A percentile compares a stretch with the other conserved stretches of the same genome.
These are phyloP conservation scores for Pheucticus melanocephalus DNA, from an alignment of 2,113 vertebrate genomes.

Conservation along the genomic window DNA sequence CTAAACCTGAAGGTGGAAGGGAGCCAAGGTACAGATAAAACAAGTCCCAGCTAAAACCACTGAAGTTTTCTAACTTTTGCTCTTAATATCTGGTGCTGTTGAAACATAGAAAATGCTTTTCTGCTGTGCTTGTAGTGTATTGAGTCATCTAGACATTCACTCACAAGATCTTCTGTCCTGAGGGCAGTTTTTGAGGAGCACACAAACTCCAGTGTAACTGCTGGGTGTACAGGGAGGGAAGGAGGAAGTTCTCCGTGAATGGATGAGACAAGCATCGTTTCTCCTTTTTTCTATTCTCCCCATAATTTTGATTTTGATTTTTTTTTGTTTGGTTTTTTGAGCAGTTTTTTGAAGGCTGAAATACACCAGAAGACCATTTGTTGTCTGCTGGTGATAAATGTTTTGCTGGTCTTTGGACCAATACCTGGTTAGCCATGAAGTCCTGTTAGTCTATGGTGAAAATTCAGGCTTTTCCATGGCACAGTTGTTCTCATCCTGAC, in stretches of 20 bases:
- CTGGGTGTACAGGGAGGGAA: background rate
- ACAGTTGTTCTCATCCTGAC: background rate
- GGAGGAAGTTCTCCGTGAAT: background rate
- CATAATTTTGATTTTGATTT: background rate
- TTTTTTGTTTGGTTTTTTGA: background rate
- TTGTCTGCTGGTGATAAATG: background rate
- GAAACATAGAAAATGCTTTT: background rate
- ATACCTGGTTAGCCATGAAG: background rate
- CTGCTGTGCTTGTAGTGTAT: background rate
- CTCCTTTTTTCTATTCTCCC: background rate
- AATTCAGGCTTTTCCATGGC: background rate
- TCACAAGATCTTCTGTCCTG: background rate
- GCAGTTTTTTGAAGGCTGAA: background rate
- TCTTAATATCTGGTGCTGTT: conserved; percentile 3
- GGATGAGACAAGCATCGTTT: background rate
- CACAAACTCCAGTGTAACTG: background rate
- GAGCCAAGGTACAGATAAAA: conserved; percentile 1
- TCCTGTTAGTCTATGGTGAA: background rate
- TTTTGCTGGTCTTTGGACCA: background rate
- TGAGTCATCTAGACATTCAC: background rate
- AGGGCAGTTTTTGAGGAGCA: background rate
- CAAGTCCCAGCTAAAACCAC: conserved; percentile 13
- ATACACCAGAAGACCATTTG: background rate
- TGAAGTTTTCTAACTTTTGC: conserved; percentile 10
- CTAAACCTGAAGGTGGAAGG: background rate